These are phyloP conservation scores for Mormyrus lacerda DNA, from an alignment of 2,113 vertebrate genomes.

Conservation along the genomic window DNA sequence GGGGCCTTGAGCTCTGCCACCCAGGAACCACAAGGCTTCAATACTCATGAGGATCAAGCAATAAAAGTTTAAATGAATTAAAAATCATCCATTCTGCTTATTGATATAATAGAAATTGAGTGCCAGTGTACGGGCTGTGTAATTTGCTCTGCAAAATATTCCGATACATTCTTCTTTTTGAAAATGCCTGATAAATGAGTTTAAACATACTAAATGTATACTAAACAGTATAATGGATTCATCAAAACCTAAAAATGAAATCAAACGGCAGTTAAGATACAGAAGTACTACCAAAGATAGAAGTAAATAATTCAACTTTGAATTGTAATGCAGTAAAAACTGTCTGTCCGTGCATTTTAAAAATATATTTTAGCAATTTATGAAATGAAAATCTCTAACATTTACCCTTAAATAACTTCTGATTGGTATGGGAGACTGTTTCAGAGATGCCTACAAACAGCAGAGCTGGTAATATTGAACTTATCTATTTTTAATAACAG, in stretches of 20 bases:
- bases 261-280: neutral
- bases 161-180: neutral
- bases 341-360: neutral
- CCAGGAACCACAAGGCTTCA: neutral
- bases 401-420: neutral
- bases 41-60: neutral
- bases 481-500: neutral
- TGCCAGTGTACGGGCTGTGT: neutral
- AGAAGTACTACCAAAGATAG: neutral
- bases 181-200: neutral
- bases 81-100: neutral
- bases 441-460: neutral
- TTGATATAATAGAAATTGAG: neutral
- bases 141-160: neutral
- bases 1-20: neutral
- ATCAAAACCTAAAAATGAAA: neutral
- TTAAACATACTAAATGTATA: neutral
- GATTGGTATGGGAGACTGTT: neutral
- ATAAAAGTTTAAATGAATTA: neutral
- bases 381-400: neutral
- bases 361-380: neutral
- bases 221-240: neutral
- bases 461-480: neutral
- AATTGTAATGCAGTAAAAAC: neutral
- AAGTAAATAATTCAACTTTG: neutral